Evolutionary conservation across 2,888 invertebrate genomes (phyloP).

Genomic region (Ophion ellenae): DNA sequence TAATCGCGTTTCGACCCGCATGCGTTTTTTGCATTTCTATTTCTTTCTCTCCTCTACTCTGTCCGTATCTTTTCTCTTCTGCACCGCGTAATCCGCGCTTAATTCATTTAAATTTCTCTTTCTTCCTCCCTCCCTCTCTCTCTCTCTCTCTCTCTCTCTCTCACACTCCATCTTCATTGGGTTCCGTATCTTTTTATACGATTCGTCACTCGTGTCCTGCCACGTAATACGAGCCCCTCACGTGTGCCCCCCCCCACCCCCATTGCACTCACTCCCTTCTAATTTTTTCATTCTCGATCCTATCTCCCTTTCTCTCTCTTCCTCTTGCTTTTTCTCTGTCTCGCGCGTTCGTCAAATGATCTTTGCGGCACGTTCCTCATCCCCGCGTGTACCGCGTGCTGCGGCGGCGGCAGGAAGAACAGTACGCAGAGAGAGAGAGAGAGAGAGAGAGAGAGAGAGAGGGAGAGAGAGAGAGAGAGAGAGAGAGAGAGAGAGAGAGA

Average conservation of each 20-base stretch:
- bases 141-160: background rate
- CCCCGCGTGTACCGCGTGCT: background rate
- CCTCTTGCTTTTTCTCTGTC: background rate
- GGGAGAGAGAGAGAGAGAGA: background rate
- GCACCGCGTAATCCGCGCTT: conserved; percentile 19
- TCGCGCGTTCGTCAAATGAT: conserved; percentile 16
- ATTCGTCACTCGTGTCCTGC: conserved; percentile 19
- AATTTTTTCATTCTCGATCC: background rate
- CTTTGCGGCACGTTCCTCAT: conserved; percentile 8
- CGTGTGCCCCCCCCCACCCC: background rate
- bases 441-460: background rate
- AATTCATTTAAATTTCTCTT: conserved; percentile 1
- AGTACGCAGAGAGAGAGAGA: background rate
- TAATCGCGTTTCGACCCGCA: conserved; percentile 23
- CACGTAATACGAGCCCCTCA: background rate
- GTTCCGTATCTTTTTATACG: conserved; percentile 34
- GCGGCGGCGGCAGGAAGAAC: background rate
- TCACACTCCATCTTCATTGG: conserved; percentile 25
- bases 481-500: background rate
- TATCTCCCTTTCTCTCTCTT: conserved; percentile 10
- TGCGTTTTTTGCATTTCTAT: background rate
- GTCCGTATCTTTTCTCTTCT: background rate
- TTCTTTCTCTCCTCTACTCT: background rate
- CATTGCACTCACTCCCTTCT: background rate
- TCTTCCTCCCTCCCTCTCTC: background rate